phyloP scores from a whole-genome alignment of 2,888 invertebrate species.

The Fabriciana adippe region DNA sequence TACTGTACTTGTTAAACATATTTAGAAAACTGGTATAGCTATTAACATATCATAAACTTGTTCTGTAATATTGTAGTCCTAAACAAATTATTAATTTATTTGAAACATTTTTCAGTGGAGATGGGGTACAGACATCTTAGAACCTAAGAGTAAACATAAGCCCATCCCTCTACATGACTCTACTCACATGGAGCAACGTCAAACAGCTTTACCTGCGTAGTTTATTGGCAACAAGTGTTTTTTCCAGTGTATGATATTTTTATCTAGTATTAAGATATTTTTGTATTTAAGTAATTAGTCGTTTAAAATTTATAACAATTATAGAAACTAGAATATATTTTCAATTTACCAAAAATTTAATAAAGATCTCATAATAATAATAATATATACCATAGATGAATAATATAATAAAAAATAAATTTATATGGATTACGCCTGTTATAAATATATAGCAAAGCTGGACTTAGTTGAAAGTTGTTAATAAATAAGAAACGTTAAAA shows the following conservation, averaged over 20 bases:
- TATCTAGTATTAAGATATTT: no score
- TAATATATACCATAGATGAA: neutral
- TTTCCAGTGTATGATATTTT: no score
- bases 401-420: neutral
- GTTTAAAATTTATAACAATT: neutral
- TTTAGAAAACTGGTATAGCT: no score
- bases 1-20: no score
- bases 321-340: neutral
- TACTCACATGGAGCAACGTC: constrained; percentile 41
- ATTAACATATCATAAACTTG: no score
- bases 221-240: no score
- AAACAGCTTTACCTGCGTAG: constrained; percentile 37
- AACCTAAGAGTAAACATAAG: constrained; percentile 52
- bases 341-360: neutral
- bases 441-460: neutral
- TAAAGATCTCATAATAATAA: constrained; percentile 5
- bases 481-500: no score
- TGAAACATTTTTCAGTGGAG: constrained; percentile 57
- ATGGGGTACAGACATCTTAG: constrained; percentile 64
- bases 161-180: constrained; percentile 56
- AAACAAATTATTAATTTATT: constrained; percentile 1
- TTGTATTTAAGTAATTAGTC: neutral
- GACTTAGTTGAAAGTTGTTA: no score
- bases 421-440: neutral
- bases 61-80: neutral